phyloP scores from a whole-genome alignment of 2,888 invertebrate species.

The Xestobium rufovillosum region DNA sequence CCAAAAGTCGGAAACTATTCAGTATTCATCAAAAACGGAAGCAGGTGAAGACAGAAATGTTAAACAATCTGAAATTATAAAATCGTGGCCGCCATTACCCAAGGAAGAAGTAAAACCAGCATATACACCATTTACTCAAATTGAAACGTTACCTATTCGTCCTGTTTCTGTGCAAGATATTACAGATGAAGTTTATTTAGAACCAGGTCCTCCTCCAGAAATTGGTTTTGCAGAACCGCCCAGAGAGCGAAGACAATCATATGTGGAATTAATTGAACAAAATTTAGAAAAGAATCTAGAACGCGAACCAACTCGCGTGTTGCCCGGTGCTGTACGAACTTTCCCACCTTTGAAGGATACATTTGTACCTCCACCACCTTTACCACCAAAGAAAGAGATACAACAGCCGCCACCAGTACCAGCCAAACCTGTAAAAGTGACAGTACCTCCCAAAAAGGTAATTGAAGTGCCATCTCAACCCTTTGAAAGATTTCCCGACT shows the following conservation, averaged over 20 bases:
- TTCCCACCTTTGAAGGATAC: slow-evolving; percentile 43
- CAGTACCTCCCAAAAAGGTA: slow-evolving; percentile 31
- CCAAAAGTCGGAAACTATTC: slow-evolving; percentile 29
- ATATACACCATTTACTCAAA: slow-evolving; percentile 37
- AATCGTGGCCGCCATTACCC: slow-evolving; percentile 44
- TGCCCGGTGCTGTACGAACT: slow-evolving; percentile 49
- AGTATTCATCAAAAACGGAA: slow-evolving; percentile 24
- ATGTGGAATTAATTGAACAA: slow-evolving; percentile 52
- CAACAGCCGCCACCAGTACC: slow-evolving; percentile 42
- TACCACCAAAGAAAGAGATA: slow-evolving; percentile 42
- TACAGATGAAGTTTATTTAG: slow-evolving; percentile 48
- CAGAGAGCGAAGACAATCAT: slow-evolving; percentile 45
- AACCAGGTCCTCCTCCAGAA: slow-evolving; percentile 62
- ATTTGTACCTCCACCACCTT: slow-evolving; percentile 39
- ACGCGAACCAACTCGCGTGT: slow-evolving; percentile 47
- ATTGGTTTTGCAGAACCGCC: slow-evolving; percentile 56
- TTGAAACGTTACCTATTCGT: slow-evolving; percentile 31
- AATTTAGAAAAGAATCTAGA: slow-evolving; percentile 47
- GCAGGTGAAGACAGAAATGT: slow-evolving; percentile 41
- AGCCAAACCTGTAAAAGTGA: slow-evolving; percentile 30
- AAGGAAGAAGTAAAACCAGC: slow-evolving; percentile 39
- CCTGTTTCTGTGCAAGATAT: slow-evolving; percentile 43
- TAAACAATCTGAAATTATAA: slow-evolving; percentile 45
- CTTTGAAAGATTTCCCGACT: slow-evolving; percentile 42
- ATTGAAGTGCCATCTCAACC: slow-evolving; percentile 31